phyloP scores from a whole-genome alignment of 2,888 invertebrate genomes.

The Coecobrya sp. region DNA sequence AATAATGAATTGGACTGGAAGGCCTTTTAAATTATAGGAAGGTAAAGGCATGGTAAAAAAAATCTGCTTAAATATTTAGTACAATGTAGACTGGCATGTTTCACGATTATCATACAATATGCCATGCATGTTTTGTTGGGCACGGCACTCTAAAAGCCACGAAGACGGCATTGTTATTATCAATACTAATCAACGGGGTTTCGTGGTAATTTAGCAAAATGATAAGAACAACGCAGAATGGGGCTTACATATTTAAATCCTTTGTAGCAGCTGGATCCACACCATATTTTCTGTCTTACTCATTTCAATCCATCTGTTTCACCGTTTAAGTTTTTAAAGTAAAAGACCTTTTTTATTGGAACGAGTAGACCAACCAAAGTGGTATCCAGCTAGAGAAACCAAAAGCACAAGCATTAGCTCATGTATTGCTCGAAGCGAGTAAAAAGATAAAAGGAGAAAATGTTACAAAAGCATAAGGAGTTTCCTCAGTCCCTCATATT shows the following conservation, averaged over 20 bases:
- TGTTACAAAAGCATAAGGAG: background rate
- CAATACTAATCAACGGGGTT: slow-evolving; percentile 55
- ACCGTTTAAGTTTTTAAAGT: slow-evolving; percentile 48
- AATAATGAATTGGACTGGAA: slow-evolving; percentile 32
- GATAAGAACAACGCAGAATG: slow-evolving; percentile 9
- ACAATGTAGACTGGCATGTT: background rate
- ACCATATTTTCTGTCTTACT: slow-evolving; percentile 25
- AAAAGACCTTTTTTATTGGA: slow-evolving; percentile 17
- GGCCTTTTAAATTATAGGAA: background rate
- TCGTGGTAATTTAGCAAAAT: slow-evolving; percentile 70
- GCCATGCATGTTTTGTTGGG: slow-evolving; percentile 24
- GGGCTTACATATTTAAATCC: slow-evolving; percentile 35
- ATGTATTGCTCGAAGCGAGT: slow-evolving; percentile 57
- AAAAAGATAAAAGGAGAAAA: slow-evolving; percentile 11
- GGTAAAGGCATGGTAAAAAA: background rate
- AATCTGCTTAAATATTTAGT: slow-evolving; percentile 5
- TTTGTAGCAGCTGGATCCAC: slow-evolving; percentile 22
- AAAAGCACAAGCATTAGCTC: background rate
- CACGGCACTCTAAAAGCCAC: slow-evolving; percentile 6
- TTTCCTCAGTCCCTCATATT: slow-evolving; percentile 13
- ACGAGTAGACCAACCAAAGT: background rate
- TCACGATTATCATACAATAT: background rate
- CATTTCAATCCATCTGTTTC: background rate
- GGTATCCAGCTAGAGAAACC: background rate
- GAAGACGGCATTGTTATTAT: slow-evolving; percentile 25